These are phyloP conservation scores for Amphipoea lucens DNA, from an alignment of 2,888 invertebrate species.

Conservation along the genomic window DNA sequence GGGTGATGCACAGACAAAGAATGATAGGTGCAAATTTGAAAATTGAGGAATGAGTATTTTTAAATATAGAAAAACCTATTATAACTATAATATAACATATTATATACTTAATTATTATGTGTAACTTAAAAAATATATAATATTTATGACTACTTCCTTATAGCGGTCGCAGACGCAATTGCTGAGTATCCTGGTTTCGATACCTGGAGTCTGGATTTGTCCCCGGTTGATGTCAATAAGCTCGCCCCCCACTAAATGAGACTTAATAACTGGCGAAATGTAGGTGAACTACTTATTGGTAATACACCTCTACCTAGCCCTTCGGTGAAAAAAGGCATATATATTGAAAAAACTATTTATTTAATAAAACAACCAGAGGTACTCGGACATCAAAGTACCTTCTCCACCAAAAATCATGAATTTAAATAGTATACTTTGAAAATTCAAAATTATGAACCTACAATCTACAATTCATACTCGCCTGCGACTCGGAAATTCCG, in stretches of 20 bases:
- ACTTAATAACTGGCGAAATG: too few relatives aligned
- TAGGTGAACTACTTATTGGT: neutral
- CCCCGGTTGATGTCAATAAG: neutral
- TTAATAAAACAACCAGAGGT: neutral
- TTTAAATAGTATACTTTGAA: neutral
- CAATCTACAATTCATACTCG: constrained; percentile 10
- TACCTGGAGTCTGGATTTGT: neutral
- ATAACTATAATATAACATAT: too few relatives aligned
- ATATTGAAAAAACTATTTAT: neutral
- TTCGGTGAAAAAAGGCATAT: neutral
- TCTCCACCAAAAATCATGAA: neutral
- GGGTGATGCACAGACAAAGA: too few relatives aligned
- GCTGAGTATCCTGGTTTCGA: neutral
- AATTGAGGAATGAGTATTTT: too few relatives aligned
- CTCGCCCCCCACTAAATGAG: neutral
- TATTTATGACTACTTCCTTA: neutral
- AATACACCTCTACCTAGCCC: neutral
- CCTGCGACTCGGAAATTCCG: constrained; percentile 22
- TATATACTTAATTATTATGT: too few relatives aligned
- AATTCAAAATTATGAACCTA: neutral
- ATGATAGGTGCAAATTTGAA: too few relatives aligned
- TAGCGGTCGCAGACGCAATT: neutral
- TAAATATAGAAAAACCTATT: too few relatives aligned
- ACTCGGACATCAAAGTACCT: neutral
- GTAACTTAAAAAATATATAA: neutral